These are phyloP conservation scores for Urophycis tenuis DNA, from an alignment of 2,797 vertebrate species.

Conservation along the genomic window DNA sequence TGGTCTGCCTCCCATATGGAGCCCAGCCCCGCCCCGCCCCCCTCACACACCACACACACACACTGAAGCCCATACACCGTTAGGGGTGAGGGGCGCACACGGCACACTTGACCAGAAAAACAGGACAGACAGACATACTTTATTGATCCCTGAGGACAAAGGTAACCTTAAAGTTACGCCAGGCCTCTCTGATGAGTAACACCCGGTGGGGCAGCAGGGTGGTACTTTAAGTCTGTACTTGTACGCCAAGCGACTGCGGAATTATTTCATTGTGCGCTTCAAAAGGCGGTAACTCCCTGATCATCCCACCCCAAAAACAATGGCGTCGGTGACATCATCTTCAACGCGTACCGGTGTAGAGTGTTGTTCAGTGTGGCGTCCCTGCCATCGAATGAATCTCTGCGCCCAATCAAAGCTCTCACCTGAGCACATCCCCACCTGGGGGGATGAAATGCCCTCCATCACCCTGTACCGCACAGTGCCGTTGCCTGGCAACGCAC, in stretches of 20 bases:
- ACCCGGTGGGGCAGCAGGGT: background rate
- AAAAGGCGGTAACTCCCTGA: background rate
- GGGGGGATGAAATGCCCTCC: conserved; percentile 17
- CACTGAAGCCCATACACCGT: background rate
- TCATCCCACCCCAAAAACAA: background rate
- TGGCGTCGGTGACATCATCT: background rate
- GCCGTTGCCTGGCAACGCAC: conserved; percentile 38
- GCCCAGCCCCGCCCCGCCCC: background rate
- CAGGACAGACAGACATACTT: background rate
- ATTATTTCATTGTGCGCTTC: background rate
- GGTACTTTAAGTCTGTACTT: background rate
- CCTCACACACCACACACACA: background rate
- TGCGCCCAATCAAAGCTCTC: conserved; percentile 4
- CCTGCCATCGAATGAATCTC: background rate
- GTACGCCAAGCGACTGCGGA: background rate
- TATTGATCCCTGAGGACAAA: too few species aligned
- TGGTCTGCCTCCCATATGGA: conserved; percentile 27
- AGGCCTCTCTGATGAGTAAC: background rate
- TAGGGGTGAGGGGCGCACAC: background rate
- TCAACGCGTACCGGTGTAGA: background rate
- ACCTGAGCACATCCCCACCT: conserved; percentile 34
- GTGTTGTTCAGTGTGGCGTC: background rate
- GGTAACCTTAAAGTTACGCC: too few species aligned
- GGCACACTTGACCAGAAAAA: background rate
- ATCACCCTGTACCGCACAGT: conserved; percentile 16